Percentiles rank a stretch among this genome's conserved stretches.
phyloP scores from a whole-genome alignment of 1,140 invertebrate species.

The Cyphomyrmex costatus region DNA sequence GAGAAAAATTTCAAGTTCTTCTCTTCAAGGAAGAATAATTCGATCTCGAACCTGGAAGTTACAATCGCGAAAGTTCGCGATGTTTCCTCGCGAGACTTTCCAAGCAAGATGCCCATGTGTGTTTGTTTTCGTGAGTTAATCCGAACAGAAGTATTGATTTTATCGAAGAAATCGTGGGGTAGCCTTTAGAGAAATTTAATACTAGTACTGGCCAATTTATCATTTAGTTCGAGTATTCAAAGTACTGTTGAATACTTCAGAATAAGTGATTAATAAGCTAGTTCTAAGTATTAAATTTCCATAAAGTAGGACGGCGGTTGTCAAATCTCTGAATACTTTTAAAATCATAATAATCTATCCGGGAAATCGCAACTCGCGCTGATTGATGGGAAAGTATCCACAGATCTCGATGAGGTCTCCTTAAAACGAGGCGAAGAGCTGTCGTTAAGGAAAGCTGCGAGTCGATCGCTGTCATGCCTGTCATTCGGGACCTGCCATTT shows the following conservation, averaged over 20 bases:
- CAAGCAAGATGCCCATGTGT: neutral
- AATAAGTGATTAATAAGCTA: too few species aligned
- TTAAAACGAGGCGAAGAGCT: neutral
- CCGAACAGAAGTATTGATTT: neutral
- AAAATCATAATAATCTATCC: neutral
- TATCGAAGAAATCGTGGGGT: neutral
- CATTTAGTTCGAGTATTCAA: too few species aligned
- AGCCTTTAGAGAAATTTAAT: too few species aligned
- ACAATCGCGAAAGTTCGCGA: neutral
- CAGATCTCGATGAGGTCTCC: neutral
- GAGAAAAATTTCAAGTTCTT: neutral
- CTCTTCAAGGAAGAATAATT: neutral
- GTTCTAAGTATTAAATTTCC: too few species aligned
- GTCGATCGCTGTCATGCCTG: constrained; percentile 19
- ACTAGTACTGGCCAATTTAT: too few species aligned
- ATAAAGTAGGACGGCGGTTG: too few species aligned
- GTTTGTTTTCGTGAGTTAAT: neutral
- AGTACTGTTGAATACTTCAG: too few species aligned
- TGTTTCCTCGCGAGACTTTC: neutral
- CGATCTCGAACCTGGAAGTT: neutral
- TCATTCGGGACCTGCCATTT: constrained; percentile 27
- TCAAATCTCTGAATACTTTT: neutral
- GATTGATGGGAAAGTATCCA: constrained; percentile 27
- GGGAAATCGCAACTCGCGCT: neutral
- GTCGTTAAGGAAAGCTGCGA: neutral